Evolutionary conservation across 2,888 invertebrate genomes (phyloP).

Genomic region (Drosophila flavopinicola): DNA sequence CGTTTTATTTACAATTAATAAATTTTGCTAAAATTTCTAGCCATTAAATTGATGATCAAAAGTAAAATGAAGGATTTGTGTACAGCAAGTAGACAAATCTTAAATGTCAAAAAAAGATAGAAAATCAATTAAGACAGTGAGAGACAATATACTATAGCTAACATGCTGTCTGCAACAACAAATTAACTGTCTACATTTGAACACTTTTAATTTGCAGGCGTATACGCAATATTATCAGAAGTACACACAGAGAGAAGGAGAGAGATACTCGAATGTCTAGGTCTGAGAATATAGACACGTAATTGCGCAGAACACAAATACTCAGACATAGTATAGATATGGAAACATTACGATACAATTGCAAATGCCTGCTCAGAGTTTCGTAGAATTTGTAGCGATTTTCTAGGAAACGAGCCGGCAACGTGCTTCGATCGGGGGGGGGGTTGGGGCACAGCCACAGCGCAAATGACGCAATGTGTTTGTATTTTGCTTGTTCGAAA

Average conservation of each 20-base stretch:
- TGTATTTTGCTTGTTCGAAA: too few species aligned
- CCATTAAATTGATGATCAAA: too few species aligned
- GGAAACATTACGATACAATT: too few species aligned
- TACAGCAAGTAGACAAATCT: too few species aligned
- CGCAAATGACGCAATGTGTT: slow-evolving; percentile 67
- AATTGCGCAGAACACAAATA: slow-evolving; percentile 15
- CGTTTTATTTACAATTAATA: too few species aligned
- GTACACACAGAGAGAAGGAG: not conserved
- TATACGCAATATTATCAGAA: not conserved
- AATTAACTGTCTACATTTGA: not conserved
- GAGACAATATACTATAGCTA: too few species aligned
- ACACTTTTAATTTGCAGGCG: slow-evolving; percentile 3
- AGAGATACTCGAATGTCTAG: not conserved
- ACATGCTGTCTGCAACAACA: not conserved
- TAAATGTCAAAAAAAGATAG: too few species aligned
- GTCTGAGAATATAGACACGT: not conserved
- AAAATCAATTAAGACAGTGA: too few species aligned
- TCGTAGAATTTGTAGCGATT: slow-evolving; percentile 63
- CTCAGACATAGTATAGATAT: slow-evolving; percentile 13
- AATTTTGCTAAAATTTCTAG: too few species aligned
- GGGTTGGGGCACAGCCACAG: not conserved
- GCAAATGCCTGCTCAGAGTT: slow-evolving; percentile 22
- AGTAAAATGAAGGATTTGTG: too few species aligned
- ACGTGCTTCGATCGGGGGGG: slow-evolving; percentile 37
- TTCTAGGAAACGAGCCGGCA: slow-evolving; percentile 59